These are phyloP conservation scores for Macropus fuliginosus DNA, from an alignment of 2,797 vertebrate genomes.

Conservation along the genomic window DNA sequence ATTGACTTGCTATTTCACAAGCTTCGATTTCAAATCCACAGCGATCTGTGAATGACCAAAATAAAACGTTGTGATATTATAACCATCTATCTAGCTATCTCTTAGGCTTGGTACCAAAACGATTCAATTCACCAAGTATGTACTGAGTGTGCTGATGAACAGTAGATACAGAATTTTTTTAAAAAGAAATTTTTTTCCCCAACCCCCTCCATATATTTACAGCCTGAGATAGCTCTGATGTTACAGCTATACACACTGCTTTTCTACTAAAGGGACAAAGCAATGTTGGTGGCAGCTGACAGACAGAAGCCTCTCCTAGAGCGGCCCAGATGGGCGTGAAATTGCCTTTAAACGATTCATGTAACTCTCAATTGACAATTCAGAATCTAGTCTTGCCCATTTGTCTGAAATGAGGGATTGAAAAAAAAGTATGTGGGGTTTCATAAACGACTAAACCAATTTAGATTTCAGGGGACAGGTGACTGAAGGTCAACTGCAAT, in stretches of 20 bases:
- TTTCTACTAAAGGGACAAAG: conserved; percentile 8
- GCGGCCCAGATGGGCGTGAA: conserved; percentile 30
- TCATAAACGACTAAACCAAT: not conserved
- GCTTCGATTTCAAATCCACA: not conserved
- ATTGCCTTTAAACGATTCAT: conserved; percentile 48
- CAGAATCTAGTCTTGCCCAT: conserved; percentile 37
- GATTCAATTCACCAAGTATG: conserved; percentile 56
- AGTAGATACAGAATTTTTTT: conserved; percentile 25
- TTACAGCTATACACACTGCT: not conserved
- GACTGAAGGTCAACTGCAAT: conserved; percentile 41
- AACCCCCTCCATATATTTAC: conserved; percentile 13
- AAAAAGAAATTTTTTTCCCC: not conserved
- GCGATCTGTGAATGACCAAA: conserved; percentile 40
- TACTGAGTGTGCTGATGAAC: not conserved
- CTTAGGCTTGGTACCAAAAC: conserved; percentile 12
- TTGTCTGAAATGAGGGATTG: conserved; percentile 35
- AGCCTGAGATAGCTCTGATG: not conserved
- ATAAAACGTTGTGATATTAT: conserved; percentile 7
- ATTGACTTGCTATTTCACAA: not conserved
- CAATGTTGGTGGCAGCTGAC: not conserved
- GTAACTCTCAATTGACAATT: conserved; percentile 1
- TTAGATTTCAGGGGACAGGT: not conserved
- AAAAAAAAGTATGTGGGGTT: conserved; percentile 41
- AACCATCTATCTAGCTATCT: not conserved
- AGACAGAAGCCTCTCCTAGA: not conserved